These are phyloP conservation scores for Otolemur garnettii DNA, from an alignment of 2,113 vertebrate species.

Conservation along the genomic window DNA sequence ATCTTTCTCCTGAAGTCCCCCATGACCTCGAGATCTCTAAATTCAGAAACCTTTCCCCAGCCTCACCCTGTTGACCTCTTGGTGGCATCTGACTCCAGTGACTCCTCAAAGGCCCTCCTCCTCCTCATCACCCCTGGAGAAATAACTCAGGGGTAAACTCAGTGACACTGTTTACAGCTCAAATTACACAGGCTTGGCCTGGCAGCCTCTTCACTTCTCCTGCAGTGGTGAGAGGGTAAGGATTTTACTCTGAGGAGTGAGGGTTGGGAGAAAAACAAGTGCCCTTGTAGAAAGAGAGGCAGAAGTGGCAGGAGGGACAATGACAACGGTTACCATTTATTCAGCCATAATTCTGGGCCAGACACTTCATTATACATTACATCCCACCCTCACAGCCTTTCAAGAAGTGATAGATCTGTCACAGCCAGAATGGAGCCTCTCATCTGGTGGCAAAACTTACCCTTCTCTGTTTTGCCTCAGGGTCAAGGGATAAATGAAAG, in stretches of 20 bases:
- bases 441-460: neutral
- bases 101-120: neutral
- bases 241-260: neutral
- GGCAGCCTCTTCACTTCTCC: neutral
- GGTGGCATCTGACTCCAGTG: neutral
- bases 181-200: accelerated
- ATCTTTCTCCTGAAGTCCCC: neutral
- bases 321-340: accelerated
- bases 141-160: neutral
- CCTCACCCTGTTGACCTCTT: neutral
- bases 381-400: neutral
- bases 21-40: neutral
- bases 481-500: neutral
- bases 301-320: neutral
- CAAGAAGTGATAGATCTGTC: neutral
- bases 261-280: neutral
- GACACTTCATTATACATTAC: accelerated
- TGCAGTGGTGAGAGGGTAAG: accelerated
- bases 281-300: neutral
- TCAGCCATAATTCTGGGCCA: neutral
- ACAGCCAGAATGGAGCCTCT: neutral
- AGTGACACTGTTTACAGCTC: neutral
- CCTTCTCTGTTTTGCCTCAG: neutral
- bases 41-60: neutral
- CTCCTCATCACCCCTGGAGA: neutral